Evolutionary conservation across 2,113 vertebrate species (phyloP).

Genomic region (Daubentonia madagascariensis): DNA sequence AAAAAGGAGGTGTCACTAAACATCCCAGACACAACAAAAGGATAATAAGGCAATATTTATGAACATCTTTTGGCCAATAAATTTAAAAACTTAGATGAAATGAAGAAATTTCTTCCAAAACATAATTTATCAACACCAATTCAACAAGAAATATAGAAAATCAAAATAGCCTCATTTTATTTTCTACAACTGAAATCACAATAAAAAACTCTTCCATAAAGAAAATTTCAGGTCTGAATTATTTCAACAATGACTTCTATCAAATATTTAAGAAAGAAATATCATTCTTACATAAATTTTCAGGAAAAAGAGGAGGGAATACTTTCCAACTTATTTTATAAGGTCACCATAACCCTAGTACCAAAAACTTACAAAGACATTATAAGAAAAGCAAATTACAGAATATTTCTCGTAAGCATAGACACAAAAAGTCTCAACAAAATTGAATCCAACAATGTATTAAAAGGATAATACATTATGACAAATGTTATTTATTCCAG

Average conservation of each 20-base stretch:
- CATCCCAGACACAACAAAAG: background rate
- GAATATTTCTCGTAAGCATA: background rate
- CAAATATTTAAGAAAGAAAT: background rate
- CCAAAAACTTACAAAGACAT: background rate
- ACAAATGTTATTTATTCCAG: background rate
- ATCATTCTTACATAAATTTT: background rate
- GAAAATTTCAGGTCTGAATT: background rate
- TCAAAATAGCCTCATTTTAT: background rate
- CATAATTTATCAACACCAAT: background rate
- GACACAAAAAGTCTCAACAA: background rate
- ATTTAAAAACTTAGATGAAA: background rate
- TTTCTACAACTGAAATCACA: background rate
- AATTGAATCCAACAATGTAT: background rate
- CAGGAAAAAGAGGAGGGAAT: background rate
- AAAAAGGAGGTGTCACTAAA: background rate
- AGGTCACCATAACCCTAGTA: background rate
- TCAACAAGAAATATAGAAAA: background rate
- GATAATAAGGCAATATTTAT: background rate
- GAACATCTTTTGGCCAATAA: background rate
- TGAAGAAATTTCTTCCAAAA: background rate
- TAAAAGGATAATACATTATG: background rate
- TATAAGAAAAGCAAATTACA: background rate
- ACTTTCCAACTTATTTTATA: background rate
- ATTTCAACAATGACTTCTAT: background rate
- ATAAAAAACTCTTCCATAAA: background rate